Conservation (phyloP, 2,113 vertebrate species). For the Poeciliopsis retropinna region DNA sequence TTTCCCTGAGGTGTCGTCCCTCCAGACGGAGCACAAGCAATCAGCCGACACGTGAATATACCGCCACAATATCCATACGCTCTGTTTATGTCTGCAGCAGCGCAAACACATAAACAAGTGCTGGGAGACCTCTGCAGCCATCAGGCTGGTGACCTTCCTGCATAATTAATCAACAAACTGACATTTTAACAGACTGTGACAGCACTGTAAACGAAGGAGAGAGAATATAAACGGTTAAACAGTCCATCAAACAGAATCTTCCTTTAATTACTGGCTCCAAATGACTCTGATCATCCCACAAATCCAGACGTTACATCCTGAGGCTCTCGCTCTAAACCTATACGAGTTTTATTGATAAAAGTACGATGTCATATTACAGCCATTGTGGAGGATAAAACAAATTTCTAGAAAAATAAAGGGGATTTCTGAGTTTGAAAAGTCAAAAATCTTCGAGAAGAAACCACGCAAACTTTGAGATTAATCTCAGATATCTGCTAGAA, state of each 20-base stretch:
- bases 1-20: conserved; percentile 30
- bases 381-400: too few relatives aligned
- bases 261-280: neutral
- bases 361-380: too few relatives aligned
- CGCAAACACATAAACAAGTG: conserved; percentile 1
- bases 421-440: too few relatives aligned
- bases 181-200: conserved; percentile 69
- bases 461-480: too few relatives aligned
- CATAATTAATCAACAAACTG: conserved; percentile 82
- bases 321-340: too few relatives aligned
- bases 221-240: neutral
- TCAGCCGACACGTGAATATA: neutral
- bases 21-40: conserved; percentile 43
- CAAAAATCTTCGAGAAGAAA: too few relatives aligned
- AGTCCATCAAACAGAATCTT: neutral
- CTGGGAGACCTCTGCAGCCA: conserved; percentile 14
- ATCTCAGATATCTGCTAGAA: too few relatives aligned
- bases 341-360: too few relatives aligned
- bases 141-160: conserved; percentile 74
- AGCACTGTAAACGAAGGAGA: conserved; percentile 61
- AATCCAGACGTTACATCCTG: neutral
- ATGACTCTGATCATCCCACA: neutral
- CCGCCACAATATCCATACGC: neutral
- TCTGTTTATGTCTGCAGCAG: neutral
- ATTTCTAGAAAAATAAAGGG: too few relatives aligned